Percentiles rank a stretch among this genome's conserved stretches.
Evolutionary conservation across 2,113 vertebrate species (phyloP).

Genomic region (Rhegmatorhina hoffmannsi): DNA sequence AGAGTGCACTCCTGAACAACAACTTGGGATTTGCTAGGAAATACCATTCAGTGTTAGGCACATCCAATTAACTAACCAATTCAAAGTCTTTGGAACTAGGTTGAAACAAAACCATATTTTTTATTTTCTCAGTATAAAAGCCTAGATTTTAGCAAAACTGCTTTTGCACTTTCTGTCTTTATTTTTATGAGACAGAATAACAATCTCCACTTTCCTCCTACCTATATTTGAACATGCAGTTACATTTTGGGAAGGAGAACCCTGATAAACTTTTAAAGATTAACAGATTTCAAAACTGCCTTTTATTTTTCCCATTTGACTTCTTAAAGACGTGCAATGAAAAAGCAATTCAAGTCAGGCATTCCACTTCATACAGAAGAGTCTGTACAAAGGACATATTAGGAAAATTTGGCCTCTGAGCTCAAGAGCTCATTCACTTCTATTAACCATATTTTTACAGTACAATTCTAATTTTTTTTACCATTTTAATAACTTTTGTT

Average conservation of each 20-base stretch:
- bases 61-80: not conserved
- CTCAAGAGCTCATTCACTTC: not conserved
- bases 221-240: not conserved
- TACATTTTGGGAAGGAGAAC: not conserved
- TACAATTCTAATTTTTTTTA: not conserved
- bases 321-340: not conserved
- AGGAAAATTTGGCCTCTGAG: not conserved
- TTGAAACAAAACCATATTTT: not conserved
- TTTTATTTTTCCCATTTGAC: not conserved
- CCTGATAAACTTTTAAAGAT: not conserved
- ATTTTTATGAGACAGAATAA: not conserved
- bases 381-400: accelerated
- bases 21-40: not conserved
- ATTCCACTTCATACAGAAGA: not conserved
- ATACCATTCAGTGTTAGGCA: not conserved
- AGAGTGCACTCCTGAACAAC: not conserved
- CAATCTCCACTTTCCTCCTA: not conserved
- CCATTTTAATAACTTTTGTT: not conserved
- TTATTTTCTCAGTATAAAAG: not conserved
- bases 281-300: not conserved
- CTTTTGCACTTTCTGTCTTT: not conserved
- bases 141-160: not conserved
- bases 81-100: not conserved
- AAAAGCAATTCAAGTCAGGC: not conserved
- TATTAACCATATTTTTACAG: not conserved